A percentile compares a stretch with the other conserved stretches of the same genome.
Conservation (phyloP, 2,888 invertebrate genomes). For the Laothoe populi region DNA sequence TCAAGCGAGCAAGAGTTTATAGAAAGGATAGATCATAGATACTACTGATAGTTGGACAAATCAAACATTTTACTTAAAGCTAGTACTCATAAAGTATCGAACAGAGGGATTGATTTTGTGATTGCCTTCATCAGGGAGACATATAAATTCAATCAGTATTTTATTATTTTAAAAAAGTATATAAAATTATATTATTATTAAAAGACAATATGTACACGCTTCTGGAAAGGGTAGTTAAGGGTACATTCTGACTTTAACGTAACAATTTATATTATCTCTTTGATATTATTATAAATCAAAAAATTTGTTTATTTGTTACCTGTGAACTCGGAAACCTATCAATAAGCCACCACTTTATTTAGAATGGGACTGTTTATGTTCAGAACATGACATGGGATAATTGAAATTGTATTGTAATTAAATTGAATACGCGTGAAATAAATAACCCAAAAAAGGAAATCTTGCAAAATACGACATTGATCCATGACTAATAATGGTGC, state of each 20-base stretch:
- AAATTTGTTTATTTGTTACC: neutral
- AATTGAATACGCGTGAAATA: neutral
- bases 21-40: too few relatives aligned
- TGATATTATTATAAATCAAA: neutral
- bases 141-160: too few relatives aligned
- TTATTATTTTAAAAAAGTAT: neutral
- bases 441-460: neutral
- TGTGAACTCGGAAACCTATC: neutral
- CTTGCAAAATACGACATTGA: neutral
- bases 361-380: neutral
- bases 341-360: neutral
- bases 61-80: too few relatives aligned
- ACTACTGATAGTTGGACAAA: too few relatives aligned
- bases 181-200: neutral
- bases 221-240: too few relatives aligned
- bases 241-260: too few relatives aligned
- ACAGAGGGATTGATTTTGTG: too few relatives aligned
- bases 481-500: too few relatives aligned
- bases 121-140: too few relatives aligned
- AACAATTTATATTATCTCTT: neutral
- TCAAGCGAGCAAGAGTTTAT: too few relatives aligned
- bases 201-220: too few relatives aligned
- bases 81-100: too few relatives aligned
- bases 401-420: constrained; percentile 7
- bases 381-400: constrained; percentile 19